Evolutionary conservation across 2,797 vertebrate genomes (phyloP).

Genomic region (Parotocinclus haroldoi): DNA sequence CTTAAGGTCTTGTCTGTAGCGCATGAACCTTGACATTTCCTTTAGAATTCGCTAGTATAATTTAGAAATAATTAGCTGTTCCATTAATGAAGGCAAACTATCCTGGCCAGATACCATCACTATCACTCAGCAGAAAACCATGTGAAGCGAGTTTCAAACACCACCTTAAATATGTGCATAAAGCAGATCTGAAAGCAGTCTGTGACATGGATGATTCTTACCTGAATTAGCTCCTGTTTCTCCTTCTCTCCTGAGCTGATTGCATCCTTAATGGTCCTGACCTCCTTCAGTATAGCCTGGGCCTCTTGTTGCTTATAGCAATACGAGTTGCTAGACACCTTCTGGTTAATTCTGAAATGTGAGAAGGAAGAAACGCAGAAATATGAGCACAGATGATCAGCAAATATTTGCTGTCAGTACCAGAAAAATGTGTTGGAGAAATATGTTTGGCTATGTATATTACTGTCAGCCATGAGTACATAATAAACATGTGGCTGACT

Average conservation of each 20-base stretch:
- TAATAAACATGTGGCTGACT: no score
- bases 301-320: conserved; percentile 92
- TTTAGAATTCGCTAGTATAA: no score
- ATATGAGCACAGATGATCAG: neutral
- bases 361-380: neutral
- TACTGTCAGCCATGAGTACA: neutral
- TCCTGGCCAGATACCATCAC: no score
- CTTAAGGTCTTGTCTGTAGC: no score
- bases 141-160: neutral
- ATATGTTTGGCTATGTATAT: neutral
- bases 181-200: neutral
- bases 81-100: no score
- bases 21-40: no score
- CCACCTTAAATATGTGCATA: neutral
- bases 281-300: conserved; percentile 92
- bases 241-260: conserved; percentile 94
- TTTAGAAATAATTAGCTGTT: no score
- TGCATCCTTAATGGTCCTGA: conserved; percentile 89
- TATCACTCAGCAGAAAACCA: no score
- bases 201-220: conserved; percentile 45
- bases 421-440: neutral
- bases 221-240: conserved; percentile 95
- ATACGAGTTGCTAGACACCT: conserved; percentile 83
- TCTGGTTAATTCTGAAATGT: conserved; percentile 84
- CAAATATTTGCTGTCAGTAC: neutral